Percentiles rank a stretch among this genome's conserved stretches.
Evolutionary conservation across 2,797 vertebrate genomes (phyloP).

Genomic region (Chiloscyllium punctatum): DNA sequence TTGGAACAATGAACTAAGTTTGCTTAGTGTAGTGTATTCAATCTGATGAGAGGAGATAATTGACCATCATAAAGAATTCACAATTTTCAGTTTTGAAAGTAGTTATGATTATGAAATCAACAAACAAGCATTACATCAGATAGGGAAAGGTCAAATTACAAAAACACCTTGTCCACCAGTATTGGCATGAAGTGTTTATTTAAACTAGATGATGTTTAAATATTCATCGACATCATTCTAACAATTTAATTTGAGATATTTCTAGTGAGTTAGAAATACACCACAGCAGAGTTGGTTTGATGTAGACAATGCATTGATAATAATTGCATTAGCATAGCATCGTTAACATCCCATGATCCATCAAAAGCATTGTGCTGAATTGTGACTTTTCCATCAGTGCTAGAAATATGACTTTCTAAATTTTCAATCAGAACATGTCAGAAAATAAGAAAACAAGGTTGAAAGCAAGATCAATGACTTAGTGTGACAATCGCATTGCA

Average conservation of each 20-base stretch:
- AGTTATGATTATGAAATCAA: neutral
- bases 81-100: neutral
- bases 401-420: neutral
- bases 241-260: neutral
- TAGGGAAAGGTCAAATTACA: neutral
- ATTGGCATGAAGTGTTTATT: neutral
- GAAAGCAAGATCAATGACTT: too few relatives aligned
- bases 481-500: too few relatives aligned
- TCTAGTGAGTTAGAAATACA: neutral
- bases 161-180: neutral
- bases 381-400: neutral
- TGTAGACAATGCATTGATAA: neutral
- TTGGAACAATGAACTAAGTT: neutral
- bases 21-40: neutral
- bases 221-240: neutral
- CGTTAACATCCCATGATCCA: neutral
- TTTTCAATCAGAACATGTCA: neutral
- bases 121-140: neutral
- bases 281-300: neutral
- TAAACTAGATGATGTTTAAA: neutral
- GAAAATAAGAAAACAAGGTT: too few relatives aligned
- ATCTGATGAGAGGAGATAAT: neutral
- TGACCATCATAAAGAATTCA: neutral
- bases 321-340: neutral
- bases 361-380: neutral